Percentiles rank a stretch among this genome's conserved stretches.
phyloP scores from a whole-genome alignment of 2,113 vertebrate species.

The Malurus melanocephalus region DNA sequence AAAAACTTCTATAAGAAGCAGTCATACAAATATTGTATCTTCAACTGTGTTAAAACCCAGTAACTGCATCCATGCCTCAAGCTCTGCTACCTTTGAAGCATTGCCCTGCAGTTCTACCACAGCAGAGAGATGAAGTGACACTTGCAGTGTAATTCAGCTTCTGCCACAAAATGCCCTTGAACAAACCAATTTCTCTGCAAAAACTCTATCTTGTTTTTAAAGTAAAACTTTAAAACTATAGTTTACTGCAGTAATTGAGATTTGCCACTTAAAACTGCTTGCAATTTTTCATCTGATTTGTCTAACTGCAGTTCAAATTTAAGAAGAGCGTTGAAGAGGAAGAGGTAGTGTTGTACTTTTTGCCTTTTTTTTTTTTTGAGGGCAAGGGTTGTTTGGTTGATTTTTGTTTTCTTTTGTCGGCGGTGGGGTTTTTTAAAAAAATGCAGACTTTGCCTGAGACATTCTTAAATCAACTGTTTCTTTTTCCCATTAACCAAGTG shows the following conservation, averaged over 20 bases:
- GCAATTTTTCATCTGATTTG: neutral
- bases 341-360: neutral
- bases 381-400: neutral
- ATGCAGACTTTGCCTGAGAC: neutral
- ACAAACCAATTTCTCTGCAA: neutral
- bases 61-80: neutral
- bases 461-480: neutral
- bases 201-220: neutral
- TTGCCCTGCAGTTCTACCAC: neutral
- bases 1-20: neutral
- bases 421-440: neutral
- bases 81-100: neutral
- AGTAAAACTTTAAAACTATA: neutral
- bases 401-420: neutral
- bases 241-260: neutral
- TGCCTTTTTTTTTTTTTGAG: neutral
- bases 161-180: neutral
- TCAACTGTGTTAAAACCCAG: neutral
- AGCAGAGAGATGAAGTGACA: neutral
- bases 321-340: neutral
- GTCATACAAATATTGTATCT: neutral
- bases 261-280: neutral
- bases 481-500: neutral
- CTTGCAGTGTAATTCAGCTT: neutral
- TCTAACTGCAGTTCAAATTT: neutral